Evolutionary conservation across 2,888 invertebrate species (phyloP).

Genomic region (Epirrita christyi): DNA sequence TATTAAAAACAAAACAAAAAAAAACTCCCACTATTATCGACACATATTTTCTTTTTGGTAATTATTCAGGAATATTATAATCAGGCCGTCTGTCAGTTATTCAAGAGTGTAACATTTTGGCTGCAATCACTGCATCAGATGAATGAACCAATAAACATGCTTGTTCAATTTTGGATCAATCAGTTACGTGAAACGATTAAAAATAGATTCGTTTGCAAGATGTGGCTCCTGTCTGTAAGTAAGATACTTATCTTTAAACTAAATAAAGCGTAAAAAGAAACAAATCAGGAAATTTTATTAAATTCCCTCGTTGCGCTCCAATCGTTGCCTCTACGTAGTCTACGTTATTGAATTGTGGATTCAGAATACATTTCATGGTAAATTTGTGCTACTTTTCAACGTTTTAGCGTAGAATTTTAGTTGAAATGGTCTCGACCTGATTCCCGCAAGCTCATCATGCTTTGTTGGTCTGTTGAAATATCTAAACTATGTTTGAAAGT

Average conservation of each 20-base stretch:
- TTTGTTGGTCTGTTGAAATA: slow-evolving; percentile 11
- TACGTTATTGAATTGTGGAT: slow-evolving; percentile 2
- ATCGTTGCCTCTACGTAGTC: slow-evolving; percentile 1
- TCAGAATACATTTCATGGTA: slow-evolving; percentile 13
- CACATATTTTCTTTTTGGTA: too few species aligned
- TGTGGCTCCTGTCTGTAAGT: slow-evolving; percentile 11
- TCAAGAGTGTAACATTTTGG: background rate
- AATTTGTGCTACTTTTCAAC: slow-evolving; percentile 22
- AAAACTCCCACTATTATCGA: too few species aligned
- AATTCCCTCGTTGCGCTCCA: background rate
- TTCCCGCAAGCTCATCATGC: slow-evolving; percentile 16
- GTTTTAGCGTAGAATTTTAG: slow-evolving; percentile 15
- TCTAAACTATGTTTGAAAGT: slow-evolving; percentile 22
- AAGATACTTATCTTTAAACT: slow-evolving; percentile 6
- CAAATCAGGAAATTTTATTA: background rate
- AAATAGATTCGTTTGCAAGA: slow-evolving; percentile 22
- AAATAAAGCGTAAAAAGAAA: slow-evolving; percentile 12
- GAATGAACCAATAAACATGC: slow-evolving; percentile 8
- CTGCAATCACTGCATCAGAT: background rate
- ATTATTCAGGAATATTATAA: too few species aligned
- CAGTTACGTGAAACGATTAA: slow-evolving; percentile 8
- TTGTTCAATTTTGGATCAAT: slow-evolving; percentile 5
- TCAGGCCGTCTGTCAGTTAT: background rate
- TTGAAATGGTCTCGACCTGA: slow-evolving; percentile 30
- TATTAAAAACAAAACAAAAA: too few species aligned